Base-by-base conservation (phyloP, 2,797 vertebrate species). In the Aotus griseimembra region DNA sequence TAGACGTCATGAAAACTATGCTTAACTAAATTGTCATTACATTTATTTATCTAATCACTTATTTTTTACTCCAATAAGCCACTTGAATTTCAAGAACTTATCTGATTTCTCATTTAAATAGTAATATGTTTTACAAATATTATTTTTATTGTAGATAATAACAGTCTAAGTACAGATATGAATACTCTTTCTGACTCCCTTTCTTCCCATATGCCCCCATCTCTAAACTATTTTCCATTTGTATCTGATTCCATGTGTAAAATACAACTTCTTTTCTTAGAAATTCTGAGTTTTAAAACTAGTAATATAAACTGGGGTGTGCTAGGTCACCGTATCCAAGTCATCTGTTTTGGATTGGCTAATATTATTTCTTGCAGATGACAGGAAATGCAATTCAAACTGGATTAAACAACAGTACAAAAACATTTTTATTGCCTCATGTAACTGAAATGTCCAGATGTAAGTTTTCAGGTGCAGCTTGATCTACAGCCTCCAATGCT, bases 281-380 rank as follows among this genome's bases (percentile, higher is more conserved):
- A 97, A 97, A 95, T 94, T 95, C 26, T 92, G 22, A 79, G 50
- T 88, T 97, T 96, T 95, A 70, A 89, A 97, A 80, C 44, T 95
- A 70, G 75, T 88, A 97, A 90, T 90, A 86, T 64, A 95, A 96
- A 88, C 48, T 39, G 22, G 46, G 39, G 61, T 94, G 50, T 94
- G 41, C 83, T 83, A 41, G 48, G 44, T 88, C 72, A 24, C 28
- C 58, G 5, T 44, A 57, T 98, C 90, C 92, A 98, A 97, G 67
- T 82, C 97, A 98, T 98, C 97, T 98, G 97, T 97, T 98, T 98
- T 93, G 30, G 93, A 95, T 98, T 96, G 88, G 64, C 76, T 91
- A 92, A 96, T 95, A 96, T 97, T 97, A 98, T 98, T 97, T 90
- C 79, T 96, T 97, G 24, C 97, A 98, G 96, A 97, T 96, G 97